phyloP scores from a whole-genome alignment of 1,140 invertebrate genomes.

The Scylla paramamosain region DNA sequence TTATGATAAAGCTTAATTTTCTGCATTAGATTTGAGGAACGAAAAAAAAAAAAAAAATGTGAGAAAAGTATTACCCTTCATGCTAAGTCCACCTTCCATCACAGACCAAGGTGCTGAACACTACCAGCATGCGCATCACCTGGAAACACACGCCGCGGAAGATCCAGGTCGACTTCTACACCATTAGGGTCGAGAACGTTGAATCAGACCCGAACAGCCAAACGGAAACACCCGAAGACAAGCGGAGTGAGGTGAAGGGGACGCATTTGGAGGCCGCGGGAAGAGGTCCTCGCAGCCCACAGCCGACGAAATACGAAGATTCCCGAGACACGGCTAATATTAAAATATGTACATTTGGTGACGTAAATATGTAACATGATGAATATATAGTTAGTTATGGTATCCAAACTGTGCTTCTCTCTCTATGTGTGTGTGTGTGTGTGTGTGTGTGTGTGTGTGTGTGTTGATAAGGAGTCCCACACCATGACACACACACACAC shows the following conservation, averaged over 20 bases:
- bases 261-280: background rate
- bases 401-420: too few relatives aligned
- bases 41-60: too few relatives aligned
- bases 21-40: too few relatives aligned
- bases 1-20: too few relatives aligned
- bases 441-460: constrained; percentile 28
- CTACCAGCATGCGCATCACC: constrained; percentile 50
- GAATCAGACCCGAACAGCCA: background rate
- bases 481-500: too few relatives aligned
- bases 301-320: background rate
- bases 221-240: background rate
- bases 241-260: background rate
- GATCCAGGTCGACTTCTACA: constrained; percentile 56
- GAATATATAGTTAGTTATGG: background rate
- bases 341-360: background rate
- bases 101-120: constrained; percentile 59
- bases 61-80: background rate
- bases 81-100: background rate
- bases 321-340: background rate
- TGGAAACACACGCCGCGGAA: constrained; percentile 43
- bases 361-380: background rate
- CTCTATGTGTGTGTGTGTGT: background rate
- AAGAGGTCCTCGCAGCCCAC: background rate
- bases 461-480: too few relatives aligned
- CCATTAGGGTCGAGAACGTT: constrained; percentile 35